Conservation (phyloP, 2,113 vertebrate genomes). For the Thymallus thymallus region DNA sequence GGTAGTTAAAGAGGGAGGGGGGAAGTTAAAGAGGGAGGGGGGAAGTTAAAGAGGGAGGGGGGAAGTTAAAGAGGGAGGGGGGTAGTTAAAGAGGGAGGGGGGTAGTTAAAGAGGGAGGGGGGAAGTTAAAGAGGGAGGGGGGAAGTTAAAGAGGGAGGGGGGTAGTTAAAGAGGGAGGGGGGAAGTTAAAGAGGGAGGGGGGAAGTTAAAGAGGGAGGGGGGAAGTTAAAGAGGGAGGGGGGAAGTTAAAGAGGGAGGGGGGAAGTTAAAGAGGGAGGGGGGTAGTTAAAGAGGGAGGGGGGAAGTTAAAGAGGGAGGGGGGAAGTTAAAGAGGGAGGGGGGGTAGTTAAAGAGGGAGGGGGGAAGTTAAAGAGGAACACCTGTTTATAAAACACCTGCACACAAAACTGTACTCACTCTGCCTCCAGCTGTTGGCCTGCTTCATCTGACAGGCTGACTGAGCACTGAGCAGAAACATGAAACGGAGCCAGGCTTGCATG, state of each 20-base stretch:
- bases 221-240: not conserved
- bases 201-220: no score
- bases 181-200: not conserved
- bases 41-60: not conserved
- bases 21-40: no score
- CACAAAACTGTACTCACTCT: not conserved
- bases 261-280: no score
- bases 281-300: no score
- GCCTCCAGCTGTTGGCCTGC: constrained; percentile 45
- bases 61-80: not conserved
- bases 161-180: not conserved
- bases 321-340: no score
- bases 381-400: constrained; percentile 64
- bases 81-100: no score
- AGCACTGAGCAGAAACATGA: constrained; percentile 24
- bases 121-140: not conserved
- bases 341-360: no score
- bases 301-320: not conserved
- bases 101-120: not conserved
- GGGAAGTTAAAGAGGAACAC: not conserved
- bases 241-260: not conserved
- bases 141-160: no score
- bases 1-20: not conserved
- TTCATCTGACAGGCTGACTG: constrained; percentile 53
- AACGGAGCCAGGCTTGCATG: constrained; percentile 54